phyloP scores from a whole-genome alignment of 2,888 invertebrate species.

The Volucella zonaria region DNA sequence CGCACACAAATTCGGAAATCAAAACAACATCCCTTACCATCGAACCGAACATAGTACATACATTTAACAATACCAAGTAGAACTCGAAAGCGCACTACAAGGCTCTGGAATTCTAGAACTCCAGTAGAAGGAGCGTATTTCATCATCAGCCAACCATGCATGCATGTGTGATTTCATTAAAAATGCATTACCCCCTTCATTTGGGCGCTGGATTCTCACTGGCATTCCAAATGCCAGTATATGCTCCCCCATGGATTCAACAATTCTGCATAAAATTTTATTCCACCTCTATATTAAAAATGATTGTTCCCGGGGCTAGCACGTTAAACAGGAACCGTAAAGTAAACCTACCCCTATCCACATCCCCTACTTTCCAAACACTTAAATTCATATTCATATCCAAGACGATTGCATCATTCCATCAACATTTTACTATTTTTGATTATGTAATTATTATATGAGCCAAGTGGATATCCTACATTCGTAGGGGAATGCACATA shows the following conservation, averaged over 20 bases:
- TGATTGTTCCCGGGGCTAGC: constrained; percentile 27
- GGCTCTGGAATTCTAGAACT: too few relatives aligned
- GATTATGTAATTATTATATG: constrained; percentile 57
- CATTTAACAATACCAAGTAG: neutral
- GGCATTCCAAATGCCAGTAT: constrained; percentile 8
- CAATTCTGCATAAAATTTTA: constrained; percentile 48
- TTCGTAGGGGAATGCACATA: constrained; percentile 5
- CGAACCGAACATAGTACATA: constrained; percentile 12
- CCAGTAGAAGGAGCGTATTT: constrained; percentile 13
- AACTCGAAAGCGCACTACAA: neutral
- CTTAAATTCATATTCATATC: neutral
- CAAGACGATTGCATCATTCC: constrained; percentile 38
- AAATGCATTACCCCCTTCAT: constrained; percentile 55
- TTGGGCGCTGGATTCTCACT: neutral
- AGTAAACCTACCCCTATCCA: too few relatives aligned
- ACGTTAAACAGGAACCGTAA: constrained; percentile 17
- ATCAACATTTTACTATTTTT: constrained; percentile 34
- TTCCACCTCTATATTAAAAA: constrained; percentile 34
- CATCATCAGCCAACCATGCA: constrained; percentile 41
- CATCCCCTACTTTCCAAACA: too few relatives aligned
- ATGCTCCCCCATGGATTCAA: constrained; percentile 19
- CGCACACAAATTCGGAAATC: constrained; percentile 42
- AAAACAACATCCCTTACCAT: constrained; percentile 21
- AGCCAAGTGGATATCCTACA: constrained; percentile 35
- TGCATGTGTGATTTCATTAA: constrained; percentile 62